Evolutionary conservation across 2,113 vertebrate genomes (phyloP).

Genomic region (mouse (Mus musculus)): GRCm39 chr10:37626501-37627000

Average conservation of each 20-base stretch:
- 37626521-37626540: neutral
- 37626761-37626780: constrained; percentile 36
- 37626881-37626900: constrained; percentile 59
- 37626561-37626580: neutral
- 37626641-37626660: neutral
- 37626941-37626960: constrained; percentile 63
- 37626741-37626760: constrained; percentile 37
- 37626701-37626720: neutral
- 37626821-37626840: constrained; percentile 60
- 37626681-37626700: neutral
- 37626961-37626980: constrained; percentile 57
- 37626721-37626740: neutral
- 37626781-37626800: constrained; percentile 48
- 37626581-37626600: neutral
- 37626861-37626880: constrained; percentile 59
- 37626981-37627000: neutral
- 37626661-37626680: neutral
- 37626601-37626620: neutral
- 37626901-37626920: constrained; percentile 63
- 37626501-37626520: constrained; percentile 9
- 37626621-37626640: neutral
- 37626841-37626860: constrained; percentile 51
- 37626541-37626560: constrained; percentile 6
- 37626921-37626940: constrained; percentile 52
- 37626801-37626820: constrained; percentile 65